phyloP scores from a whole-genome alignment of 2,888 invertebrate genomes.

The Escarpia spicata region DNA sequence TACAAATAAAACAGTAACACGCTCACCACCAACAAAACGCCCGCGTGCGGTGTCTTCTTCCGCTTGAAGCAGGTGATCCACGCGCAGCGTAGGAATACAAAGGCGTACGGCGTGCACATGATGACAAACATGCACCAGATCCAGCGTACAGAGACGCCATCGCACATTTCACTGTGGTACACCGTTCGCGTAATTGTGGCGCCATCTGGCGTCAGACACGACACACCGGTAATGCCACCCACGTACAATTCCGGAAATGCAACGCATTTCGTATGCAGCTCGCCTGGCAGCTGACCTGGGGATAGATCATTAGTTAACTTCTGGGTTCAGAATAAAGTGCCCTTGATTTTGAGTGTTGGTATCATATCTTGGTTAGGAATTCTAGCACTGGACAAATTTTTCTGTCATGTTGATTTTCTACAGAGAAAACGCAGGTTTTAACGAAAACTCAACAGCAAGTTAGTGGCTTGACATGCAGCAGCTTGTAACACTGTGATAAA shows the following conservation, averaged over 20 bases:
- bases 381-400: no score
- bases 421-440: no score
- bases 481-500: no score
- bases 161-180: not conserved
- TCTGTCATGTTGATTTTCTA: no score
- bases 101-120: slow-evolving; percentile 62
- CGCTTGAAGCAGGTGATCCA: slow-evolving; percentile 65
- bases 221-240: not conserved
- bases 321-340: no score
- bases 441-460: no score
- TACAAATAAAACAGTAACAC: not conserved
- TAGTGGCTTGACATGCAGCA: no score
- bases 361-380: no score
- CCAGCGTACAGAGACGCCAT: slow-evolving; percentile 50
- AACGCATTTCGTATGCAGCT: not conserved
- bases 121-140: slow-evolving; percentile 64
- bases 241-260: not conserved
- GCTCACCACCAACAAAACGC: slow-evolving; percentile 31
- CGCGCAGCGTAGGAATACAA: slow-evolving; percentile 62
- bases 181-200: not conserved
- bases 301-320: no score
- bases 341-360: no score
- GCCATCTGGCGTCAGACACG: not conserved
- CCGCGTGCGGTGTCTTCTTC: slow-evolving; percentile 24
- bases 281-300: not conserved